Base-by-base conservation (phyloP, 2,113 vertebrate genomes). In the Amblyornis subalaris region DNA sequence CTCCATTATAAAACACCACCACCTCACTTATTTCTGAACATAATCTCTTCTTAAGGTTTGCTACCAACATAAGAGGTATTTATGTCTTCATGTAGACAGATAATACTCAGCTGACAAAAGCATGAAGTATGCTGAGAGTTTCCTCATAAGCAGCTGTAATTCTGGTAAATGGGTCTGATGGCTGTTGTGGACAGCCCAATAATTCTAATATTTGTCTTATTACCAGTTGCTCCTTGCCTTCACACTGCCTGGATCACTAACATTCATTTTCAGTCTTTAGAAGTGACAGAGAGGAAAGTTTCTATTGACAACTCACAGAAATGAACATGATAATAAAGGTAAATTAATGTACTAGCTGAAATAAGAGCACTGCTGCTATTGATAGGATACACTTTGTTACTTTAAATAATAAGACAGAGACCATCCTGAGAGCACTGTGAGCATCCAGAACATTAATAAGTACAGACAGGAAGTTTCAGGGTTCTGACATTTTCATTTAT, bases 151-250 rank as follows among this genome's bases (percentile, higher is more conserved):
- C 45, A 84, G 26, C 47, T 81, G n/a, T 84, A 84, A 85, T 90
- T 89, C 60, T 88, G 62, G 25, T 69, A 62, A 76, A 85, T 57
- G 35, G 17, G 19, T 50, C 77, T 62, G 83, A 50, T 3, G 26
- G 38, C 10, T 85, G 21, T 18, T 89, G 35, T 53, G 53, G 61
- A 87, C 45, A 89, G 53, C 31, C 48, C 79, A 57, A 51, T 89
- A 93, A 95, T 92, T 93, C 70, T 55, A 62, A 74, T 93, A 78
- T 84, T 96, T 94, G 83, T 90, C 77, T 82, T 81, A 83, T 77
- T 92, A 88, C 47, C 40, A 47, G 28, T 9, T 72, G 48, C 11
- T 94, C 38, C 50, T 89, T 79, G 42, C 66, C 20, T 84, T 89
- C 48, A 40, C 28, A 26, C 8, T 33, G 75, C 17, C 25, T 87